Evolutionary conservation across 2,888 invertebrate species (phyloP).

Genomic region (Sicus ferrugineus): DNA sequence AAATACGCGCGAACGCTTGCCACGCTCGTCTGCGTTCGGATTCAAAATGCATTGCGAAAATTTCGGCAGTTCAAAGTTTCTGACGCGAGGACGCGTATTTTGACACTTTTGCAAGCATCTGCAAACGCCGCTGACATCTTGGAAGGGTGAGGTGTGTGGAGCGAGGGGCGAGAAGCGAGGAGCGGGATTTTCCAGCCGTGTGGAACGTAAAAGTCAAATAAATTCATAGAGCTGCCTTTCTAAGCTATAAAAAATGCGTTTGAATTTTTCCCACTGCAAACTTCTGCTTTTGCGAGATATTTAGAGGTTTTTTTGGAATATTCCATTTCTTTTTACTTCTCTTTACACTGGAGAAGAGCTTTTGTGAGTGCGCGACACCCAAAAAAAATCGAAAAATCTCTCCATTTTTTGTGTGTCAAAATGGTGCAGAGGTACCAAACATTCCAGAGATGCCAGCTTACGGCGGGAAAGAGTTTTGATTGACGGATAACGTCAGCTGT

Average conservation of each 20-base stretch:
- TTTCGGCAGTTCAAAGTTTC: slow-evolving; percentile 21
- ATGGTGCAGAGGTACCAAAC: neutral
- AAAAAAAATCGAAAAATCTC: neutral
- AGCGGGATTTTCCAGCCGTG: too few relatives aligned
- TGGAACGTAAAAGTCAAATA: too few relatives aligned
- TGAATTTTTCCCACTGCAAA: neutral
- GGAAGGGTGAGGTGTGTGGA: neutral
- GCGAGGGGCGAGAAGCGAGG: too few relatives aligned
- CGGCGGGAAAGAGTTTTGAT: neutral
- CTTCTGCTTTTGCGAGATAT: neutral
- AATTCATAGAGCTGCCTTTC: neutral
- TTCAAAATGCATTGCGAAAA: slow-evolving; percentile 30
- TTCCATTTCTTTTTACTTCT: neutral
- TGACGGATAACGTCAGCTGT: neutral
- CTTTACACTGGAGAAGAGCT: neutral
- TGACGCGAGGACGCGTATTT: slow-evolving; percentile 16
- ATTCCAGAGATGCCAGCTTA: neutral
- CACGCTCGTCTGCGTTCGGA: slow-evolving; percentile 29
- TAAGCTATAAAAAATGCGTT: neutral
- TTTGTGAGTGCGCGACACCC: slow-evolving; percentile 30
- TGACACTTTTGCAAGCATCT: slow-evolving; percentile 2
- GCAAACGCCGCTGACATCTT: neutral
- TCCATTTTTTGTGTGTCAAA: neutral
- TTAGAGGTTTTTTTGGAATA: neutral
- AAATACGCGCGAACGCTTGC: neutral